Conservation (phyloP, 2,888 invertebrate genomes). For the Temnothorax unifasciatus region DNA sequence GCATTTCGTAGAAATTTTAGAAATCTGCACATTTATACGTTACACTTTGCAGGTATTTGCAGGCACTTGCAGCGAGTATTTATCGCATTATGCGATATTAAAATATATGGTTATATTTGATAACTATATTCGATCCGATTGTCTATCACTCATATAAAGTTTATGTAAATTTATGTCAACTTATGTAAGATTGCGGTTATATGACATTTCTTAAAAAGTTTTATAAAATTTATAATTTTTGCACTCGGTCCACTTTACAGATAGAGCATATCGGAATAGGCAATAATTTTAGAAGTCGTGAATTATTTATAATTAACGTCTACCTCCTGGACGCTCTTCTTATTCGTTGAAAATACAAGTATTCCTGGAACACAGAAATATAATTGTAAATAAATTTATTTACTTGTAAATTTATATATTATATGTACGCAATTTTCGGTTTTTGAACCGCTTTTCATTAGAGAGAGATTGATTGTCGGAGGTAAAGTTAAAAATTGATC, state of each 20-base stretch:
- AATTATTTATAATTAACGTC: not conserved
- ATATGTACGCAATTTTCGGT: not conserved
- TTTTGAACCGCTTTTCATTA: not conserved
- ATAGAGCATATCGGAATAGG: not conserved
- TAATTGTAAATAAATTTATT: not conserved
- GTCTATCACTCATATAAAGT: not conserved
- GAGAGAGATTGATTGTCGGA: not conserved
- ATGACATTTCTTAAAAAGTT: not conserved
- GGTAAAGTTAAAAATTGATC: slow-evolving; percentile 3
- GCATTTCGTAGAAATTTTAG: not conserved
- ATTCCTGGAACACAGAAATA: slow-evolving; percentile 87
- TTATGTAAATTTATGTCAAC: not conserved
- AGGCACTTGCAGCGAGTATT: slow-evolving; percentile 5
- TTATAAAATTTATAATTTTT: not conserved
- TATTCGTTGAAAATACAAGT: slow-evolving; percentile 89
- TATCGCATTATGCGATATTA: not conserved
- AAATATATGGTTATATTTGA: not conserved
- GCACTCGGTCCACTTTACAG: not conserved
- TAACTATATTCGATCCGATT: not conserved
- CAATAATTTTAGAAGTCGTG: not conserved
- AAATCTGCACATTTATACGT: not conserved
- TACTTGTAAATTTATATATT: not conserved
- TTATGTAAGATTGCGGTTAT: not conserved
- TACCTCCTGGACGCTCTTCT: slow-evolving; percentile 42
- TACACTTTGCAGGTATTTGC: not conserved